Percentiles rank a stretch among this genome's conserved stretches.
phyloP scores from a whole-genome alignment of 2,888 invertebrate genomes.

The Polylopha cassiicola region DNA sequence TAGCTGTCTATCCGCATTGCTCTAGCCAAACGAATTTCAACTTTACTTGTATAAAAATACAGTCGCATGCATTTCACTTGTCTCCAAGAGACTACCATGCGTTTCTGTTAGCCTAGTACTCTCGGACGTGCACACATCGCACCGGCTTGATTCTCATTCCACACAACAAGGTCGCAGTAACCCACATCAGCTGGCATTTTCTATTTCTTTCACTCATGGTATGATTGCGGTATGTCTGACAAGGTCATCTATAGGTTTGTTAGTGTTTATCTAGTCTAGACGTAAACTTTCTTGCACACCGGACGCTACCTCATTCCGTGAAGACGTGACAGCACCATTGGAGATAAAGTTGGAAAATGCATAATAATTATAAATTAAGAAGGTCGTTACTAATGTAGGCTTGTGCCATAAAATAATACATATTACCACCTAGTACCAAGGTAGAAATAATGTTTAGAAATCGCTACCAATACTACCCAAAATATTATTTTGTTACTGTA shows the following conservation, averaged over 20 bases:
- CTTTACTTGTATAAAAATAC: conserved; percentile 16
- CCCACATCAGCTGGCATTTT: conserved; percentile 46
- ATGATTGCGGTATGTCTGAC: conserved; percentile 32
- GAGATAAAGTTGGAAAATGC: no score
- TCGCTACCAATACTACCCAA: no score
- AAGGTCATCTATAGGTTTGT: conserved; percentile 37
- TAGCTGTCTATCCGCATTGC: background rate
- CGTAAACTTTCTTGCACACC: conserved; percentile 58
- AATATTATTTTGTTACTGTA: no score
- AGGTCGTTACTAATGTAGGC: no score
- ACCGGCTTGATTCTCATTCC: conserved; percentile 53
- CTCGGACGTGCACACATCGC: conserved; percentile 57
- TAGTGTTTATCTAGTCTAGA: conserved; percentile 42
- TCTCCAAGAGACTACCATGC: conserved; percentile 32
- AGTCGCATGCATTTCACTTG: conserved; percentile 15
- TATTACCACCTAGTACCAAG: no score
- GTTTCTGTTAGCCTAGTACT: conserved; percentile 61
- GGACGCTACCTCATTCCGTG: conserved; percentile 30
- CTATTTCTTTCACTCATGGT: conserved; percentile 42
- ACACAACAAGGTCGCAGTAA: conserved; percentile 65
- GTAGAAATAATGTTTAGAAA: no score
- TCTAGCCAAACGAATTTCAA: conserved; percentile 20
- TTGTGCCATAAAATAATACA: no score
- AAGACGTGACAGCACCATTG: no score
- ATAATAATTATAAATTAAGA: no score